These are phyloP conservation scores for Sciurus niger DNA, from an alignment of 2,113 vertebrate genomes.

Conservation along the genomic window DNA sequence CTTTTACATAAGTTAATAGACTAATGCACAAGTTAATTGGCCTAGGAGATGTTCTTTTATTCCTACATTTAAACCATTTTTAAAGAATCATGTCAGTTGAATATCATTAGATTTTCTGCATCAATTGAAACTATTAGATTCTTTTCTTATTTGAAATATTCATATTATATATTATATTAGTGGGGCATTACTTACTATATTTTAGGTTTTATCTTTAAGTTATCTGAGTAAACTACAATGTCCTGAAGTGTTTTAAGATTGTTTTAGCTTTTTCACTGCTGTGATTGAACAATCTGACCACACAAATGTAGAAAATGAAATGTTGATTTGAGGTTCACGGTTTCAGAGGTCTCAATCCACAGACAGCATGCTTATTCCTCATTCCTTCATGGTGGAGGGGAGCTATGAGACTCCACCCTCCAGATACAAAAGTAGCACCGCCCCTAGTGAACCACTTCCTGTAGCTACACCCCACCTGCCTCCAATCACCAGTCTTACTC, in stretches of 20 bases:
- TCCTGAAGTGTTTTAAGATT: background rate
- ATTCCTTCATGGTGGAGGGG: too few relatives aligned
- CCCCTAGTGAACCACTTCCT: too few relatives aligned
- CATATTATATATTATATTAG: background rate
- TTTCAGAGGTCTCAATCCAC: too few relatives aligned
- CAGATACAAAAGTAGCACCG: too few relatives aligned
- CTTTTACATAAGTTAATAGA: background rate
- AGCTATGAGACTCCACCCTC: too few relatives aligned
- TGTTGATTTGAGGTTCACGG: too few relatives aligned
- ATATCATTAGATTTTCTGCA: background rate
- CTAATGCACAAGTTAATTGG: background rate
- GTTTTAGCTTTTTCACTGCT: too few relatives aligned
- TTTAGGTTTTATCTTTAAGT: background rate
- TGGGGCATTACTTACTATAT: background rate
- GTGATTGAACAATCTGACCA: too few relatives aligned
- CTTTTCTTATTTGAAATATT: background rate
- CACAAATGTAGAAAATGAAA: too few relatives aligned
- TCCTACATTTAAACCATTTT: background rate
- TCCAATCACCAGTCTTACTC: too few relatives aligned
- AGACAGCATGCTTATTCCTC: too few relatives aligned
- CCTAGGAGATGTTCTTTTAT: background rate
- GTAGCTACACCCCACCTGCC: too few relatives aligned
- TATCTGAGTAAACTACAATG: background rate
- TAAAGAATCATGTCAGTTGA: background rate
- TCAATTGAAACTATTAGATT: background rate